Percentiles rank a stretch among this genome's conserved stretches.
Conservation (phyloP, 2,888 invertebrate genomes). For the Thysanoteuthis rhombus region DNA sequence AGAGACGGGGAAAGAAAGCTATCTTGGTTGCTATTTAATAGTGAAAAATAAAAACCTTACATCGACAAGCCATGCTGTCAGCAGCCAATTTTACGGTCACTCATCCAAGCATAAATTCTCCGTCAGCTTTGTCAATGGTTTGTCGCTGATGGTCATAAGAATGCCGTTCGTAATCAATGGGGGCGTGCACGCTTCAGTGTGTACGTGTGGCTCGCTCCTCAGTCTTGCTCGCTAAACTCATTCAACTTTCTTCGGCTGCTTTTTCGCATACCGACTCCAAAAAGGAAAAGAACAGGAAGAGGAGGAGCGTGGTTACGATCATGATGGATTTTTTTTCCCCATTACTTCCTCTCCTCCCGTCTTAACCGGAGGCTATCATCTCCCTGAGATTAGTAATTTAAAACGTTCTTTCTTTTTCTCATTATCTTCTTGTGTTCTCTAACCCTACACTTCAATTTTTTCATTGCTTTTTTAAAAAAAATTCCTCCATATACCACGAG, state of each 20-base stretch:
- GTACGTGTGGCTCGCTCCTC: neutral
- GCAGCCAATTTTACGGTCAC: slow-evolving; percentile 12
- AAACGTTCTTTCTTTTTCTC: too few species aligned
- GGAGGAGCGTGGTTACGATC: too few species aligned
- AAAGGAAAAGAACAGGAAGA: neutral
- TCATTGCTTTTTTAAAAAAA: too few species aligned
- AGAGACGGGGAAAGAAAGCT: too few species aligned
- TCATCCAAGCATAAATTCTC: neutral
- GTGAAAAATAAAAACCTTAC: neutral
- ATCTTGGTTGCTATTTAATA: neutral
- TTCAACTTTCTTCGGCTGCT: neutral
- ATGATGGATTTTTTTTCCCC: too few species aligned
- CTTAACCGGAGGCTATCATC: too few species aligned
- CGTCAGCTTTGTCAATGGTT: neutral
- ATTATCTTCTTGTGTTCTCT: too few species aligned
- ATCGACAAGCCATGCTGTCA: slow-evolving; percentile 12
- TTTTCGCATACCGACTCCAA: neutral
- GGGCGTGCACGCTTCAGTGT: neutral
- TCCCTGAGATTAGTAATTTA: too few species aligned
- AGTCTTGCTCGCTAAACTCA: neutral
- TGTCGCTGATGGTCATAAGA: neutral
- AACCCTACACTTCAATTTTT: too few species aligned
- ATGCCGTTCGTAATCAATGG: neutral
- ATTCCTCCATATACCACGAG: too few species aligned
- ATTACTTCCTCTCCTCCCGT: too few species aligned